A percentile compares a stretch with the other conserved stretches of the same genome.
Evolutionary conservation across 2,888 invertebrate species (phyloP).

Genomic region (Cephus rjabovi): DNA sequence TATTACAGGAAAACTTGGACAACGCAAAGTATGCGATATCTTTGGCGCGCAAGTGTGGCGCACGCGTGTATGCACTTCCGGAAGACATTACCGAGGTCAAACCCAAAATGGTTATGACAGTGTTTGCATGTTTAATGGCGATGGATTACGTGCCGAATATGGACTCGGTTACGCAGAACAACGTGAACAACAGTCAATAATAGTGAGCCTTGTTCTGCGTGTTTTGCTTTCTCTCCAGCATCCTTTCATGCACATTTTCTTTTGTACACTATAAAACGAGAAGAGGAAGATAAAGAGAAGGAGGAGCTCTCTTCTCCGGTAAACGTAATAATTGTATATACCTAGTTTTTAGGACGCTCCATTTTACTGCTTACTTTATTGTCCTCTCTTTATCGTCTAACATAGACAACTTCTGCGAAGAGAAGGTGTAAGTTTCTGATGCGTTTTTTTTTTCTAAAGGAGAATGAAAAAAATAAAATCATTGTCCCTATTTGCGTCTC

Average conservation of each 20-base stretch:
- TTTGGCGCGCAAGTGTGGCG: constrained; percentile 97
- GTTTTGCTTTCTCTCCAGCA: constrained; percentile 26
- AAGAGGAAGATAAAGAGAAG: too few species aligned
- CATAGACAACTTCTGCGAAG: too few species aligned
- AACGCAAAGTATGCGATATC: constrained; percentile 99
- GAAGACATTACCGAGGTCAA: constrained; percentile 99
- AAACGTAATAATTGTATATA: constrained; percentile 19
- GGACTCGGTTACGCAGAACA: constrained; percentile 69
- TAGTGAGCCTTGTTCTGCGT: constrained; percentile 25
- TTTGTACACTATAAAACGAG: constrained; percentile 1
- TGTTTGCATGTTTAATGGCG: constrained; percentile 99
- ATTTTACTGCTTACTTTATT: too few species aligned
- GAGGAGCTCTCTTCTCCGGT: too few species aligned
- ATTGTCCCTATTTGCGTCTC: too few species aligned
- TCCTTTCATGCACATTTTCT: constrained; percentile 17
- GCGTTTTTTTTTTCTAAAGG: too few species aligned
- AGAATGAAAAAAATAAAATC: too few species aligned
- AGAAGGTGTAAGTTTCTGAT: too few species aligned
- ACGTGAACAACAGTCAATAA: constrained; percentile 54
- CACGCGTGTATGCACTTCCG: constrained; percentile 96
- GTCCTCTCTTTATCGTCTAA: too few species aligned
- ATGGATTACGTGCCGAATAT: constrained; percentile 93
- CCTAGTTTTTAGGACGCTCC: neutral
- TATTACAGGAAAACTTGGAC: constrained; percentile 86
- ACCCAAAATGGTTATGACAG: constrained; percentile 99